These are phyloP conservation scores for Ephialtes manifestator DNA, from an alignment of 2,888 invertebrate species.

Conservation along the genomic window DNA sequence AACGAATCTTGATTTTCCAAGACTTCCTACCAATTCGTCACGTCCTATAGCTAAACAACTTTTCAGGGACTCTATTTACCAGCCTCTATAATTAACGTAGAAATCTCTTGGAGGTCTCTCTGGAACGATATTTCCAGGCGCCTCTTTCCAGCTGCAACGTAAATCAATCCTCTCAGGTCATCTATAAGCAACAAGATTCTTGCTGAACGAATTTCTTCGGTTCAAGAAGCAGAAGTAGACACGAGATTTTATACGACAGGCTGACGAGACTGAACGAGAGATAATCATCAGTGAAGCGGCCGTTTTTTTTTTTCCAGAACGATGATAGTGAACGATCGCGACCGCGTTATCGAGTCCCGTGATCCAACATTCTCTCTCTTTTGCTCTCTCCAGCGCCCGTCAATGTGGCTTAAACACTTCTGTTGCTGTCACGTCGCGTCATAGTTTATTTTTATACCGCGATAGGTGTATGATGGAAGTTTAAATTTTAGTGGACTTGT, in stretches of 20 bases:
- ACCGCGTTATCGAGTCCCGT: slow-evolving; percentile 42
- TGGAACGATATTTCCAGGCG: slow-evolving; percentile 6
- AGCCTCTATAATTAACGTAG: slow-evolving; percentile 5
- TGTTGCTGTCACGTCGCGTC: slow-evolving; percentile 61
- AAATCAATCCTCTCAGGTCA: background rate
- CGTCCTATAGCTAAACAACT: background rate
- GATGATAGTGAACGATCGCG: slow-evolving; percentile 43
- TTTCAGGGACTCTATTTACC: slow-evolving; percentile 12
- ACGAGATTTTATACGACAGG: background rate
- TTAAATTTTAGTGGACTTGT: slow-evolving; percentile 18
- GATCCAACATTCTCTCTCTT: slow-evolving; percentile 47
- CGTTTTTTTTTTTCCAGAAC: slow-evolving; percentile 31
- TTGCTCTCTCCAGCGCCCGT: slow-evolving; percentile 29
- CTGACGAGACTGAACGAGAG: background rate
- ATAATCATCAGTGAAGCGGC: background rate
- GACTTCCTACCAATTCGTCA: slow-evolving; percentile 11
- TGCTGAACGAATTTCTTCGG: background rate
- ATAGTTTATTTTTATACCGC: slow-evolving; percentile 60
- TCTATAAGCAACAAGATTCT: background rate
- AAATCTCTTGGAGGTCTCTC: background rate
- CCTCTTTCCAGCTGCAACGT: background rate
- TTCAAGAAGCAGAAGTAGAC: background rate
- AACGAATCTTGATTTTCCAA: slow-evolving; percentile 51
- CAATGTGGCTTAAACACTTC: slow-evolving; percentile 44
- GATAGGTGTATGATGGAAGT: slow-evolving; percentile 1